Conservation (phyloP, 1,140 invertebrate species). For the Panagrolaimus sp. region DNA sequence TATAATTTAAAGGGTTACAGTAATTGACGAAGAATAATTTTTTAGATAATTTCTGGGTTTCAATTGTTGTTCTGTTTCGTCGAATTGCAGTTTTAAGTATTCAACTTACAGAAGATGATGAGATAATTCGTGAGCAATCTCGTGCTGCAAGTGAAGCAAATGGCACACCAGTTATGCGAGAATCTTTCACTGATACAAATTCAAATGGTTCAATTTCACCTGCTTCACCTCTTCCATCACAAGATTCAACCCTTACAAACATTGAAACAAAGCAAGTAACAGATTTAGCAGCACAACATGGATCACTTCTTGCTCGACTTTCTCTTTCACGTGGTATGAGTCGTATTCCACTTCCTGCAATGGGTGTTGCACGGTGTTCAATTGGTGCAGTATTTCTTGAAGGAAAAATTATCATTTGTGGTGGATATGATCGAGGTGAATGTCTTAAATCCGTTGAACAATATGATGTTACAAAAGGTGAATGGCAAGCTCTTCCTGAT, state of each 20-base stretch:
- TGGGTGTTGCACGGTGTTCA: slow-evolving; percentile 70
- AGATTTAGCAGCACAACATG: slow-evolving; percentile 10
- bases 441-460: slow-evolving; percentile 72
- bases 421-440: slow-evolving; percentile 77
- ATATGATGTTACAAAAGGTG: slow-evolving; percentile 68
- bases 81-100: slow-evolving; percentile 64
- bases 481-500: slow-evolving; percentile 66
- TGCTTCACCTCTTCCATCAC: slow-evolving; percentile 4
- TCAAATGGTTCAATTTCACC: slow-evolving; percentile 3
- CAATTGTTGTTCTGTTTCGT: slow-evolving; percentile 67
- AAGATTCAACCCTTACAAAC: slow-evolving; percentile 49
- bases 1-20: slow-evolving; percentile 16
- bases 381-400: slow-evolving; percentile 69
- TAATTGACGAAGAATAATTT: slow-evolving; percentile 4
- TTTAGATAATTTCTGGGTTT: slow-evolving; percentile 63
- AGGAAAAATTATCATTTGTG: slow-evolving; percentile 69
- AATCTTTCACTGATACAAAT: slow-evolving; percentile 14
- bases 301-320: slow-evolving; percentile 26
- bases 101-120: slow-evolving; percentile 52
- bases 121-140: slow-evolving; percentile 26
- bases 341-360: slow-evolving; percentile 66
- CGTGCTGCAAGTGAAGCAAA: slow-evolving; percentile 16
- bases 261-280: slow-evolving; percentile 49
- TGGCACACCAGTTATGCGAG: slow-evolving; percentile 2
- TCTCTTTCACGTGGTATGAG: slow-evolving; percentile 34